Conservation (phyloP, 2,888 invertebrate species). For the Theodoxus fluviatilis region DNA sequence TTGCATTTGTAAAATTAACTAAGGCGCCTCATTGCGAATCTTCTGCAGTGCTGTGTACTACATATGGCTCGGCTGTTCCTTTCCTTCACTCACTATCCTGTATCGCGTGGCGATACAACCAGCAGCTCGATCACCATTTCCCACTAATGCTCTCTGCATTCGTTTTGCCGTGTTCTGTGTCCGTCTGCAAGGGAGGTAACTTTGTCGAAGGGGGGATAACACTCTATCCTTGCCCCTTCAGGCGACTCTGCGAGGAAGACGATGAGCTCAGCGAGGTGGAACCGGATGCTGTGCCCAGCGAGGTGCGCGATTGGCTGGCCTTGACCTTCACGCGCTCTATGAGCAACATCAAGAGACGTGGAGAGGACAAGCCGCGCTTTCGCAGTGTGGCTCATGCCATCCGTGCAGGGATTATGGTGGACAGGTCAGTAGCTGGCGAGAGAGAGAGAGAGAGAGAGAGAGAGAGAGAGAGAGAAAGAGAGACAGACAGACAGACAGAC, state of each 20-base stretch:
- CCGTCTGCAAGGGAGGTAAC: too few relatives aligned
- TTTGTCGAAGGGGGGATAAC: too few relatives aligned
- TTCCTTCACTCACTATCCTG: too few relatives aligned
- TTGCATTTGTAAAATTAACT: too few relatives aligned
- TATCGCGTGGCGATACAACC: too few relatives aligned
- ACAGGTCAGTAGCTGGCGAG: slow-evolving; percentile 68
- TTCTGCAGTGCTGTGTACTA: too few relatives aligned
- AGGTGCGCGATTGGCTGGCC: slow-evolving; percentile 95
- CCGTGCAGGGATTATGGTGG: slow-evolving; percentile 94
- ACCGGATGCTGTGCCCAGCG: slow-evolving; percentile 93
- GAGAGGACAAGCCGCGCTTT: slow-evolving; percentile 76
- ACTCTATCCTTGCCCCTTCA: slow-evolving; percentile 34
- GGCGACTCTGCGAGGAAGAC: slow-evolving; percentile 74
- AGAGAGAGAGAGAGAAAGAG: background rate
- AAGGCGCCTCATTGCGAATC: too few relatives aligned
- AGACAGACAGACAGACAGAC: background rate
- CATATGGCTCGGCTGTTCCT: too few relatives aligned
- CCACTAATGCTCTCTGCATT: too few relatives aligned
- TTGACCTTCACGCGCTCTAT: slow-evolving; percentile 86
- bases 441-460: background rate
- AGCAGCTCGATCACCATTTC: too few relatives aligned
- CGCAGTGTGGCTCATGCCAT: slow-evolving; percentile 95
- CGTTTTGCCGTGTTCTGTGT: too few relatives aligned
- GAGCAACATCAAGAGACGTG: slow-evolving; percentile 66
- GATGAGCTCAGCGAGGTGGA: slow-evolving; percentile 95